Evolutionary conservation across 2,113 vertebrate genomes (phyloP).

Genomic region (Micromys minutus): DNA sequence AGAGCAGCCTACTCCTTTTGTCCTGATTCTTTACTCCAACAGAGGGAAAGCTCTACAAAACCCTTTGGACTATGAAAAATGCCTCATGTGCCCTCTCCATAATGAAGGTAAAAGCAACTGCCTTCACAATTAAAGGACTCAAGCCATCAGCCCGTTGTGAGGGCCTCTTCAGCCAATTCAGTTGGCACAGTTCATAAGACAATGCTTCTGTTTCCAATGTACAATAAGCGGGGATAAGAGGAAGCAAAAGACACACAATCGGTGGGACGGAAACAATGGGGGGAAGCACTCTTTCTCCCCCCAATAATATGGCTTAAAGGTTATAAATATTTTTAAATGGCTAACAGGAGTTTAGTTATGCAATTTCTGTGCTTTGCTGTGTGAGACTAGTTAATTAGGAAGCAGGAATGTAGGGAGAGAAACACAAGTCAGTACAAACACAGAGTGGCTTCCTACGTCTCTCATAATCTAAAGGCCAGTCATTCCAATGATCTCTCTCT

Average conservation of each 20-base stretch:
- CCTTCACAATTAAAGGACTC: slow-evolving; percentile 70
- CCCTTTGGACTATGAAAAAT: slow-evolving; percentile 56
- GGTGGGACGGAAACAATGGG: slow-evolving; percentile 67
- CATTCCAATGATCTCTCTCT: slow-evolving; percentile 6
- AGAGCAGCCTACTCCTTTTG: slow-evolving; percentile 66
- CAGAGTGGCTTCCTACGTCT: not conserved
- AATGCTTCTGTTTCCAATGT: slow-evolving; percentile 66
- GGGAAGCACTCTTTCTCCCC: slow-evolving; percentile 58
- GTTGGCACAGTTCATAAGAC: slow-evolving; percentile 60
- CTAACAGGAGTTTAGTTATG: slow-evolving; percentile 65
- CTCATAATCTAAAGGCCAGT: not conserved
- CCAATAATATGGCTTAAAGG: slow-evolving; percentile 67
- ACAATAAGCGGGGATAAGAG: slow-evolving; percentile 58
- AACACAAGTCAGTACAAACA: not conserved
- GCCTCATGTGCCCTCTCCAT: slow-evolving; percentile 68
- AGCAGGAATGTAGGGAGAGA: not conserved
- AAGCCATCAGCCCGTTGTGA: slow-evolving; percentile 47
- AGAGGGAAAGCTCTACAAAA: slow-evolving; percentile 57
- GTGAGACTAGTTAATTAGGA: slow-evolving; percentile 34
- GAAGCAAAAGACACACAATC: slow-evolving; percentile 52
- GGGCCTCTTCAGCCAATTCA: slow-evolving; percentile 68
- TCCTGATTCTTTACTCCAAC: slow-evolving; percentile 53
- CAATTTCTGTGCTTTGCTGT: slow-evolving; percentile 53
- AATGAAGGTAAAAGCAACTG: slow-evolving; percentile 73
- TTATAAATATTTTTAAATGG: slow-evolving; percentile 46